These are phyloP conservation scores for Micromys minutus DNA, from an alignment of 2,113 vertebrate genomes.

Conservation along the genomic window DNA sequence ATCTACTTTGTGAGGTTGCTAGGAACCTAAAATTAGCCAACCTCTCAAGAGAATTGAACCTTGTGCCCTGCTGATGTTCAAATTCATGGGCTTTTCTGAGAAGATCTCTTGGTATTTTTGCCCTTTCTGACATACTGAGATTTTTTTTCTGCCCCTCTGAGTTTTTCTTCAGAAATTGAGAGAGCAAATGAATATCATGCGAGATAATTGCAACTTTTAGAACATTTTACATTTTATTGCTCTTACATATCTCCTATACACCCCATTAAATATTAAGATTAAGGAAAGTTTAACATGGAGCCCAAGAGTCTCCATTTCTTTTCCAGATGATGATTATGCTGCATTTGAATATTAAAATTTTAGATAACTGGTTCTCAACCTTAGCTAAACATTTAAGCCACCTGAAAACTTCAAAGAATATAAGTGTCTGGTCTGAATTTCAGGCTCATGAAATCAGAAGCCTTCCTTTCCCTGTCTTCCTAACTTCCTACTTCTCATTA, in stretches of 20 bases:
- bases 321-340: not conserved
- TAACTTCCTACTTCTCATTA: not conserved
- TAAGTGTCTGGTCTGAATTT: not conserved
- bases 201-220: not conserved
- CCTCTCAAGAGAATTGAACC: not conserved
- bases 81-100: not conserved
- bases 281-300: not conserved
- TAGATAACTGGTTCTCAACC: not conserved
- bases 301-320: slow-evolving; percentile 11
- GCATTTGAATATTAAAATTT: not conserved
- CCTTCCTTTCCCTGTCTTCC: not conserved
- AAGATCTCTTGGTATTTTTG: not conserved
- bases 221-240: not conserved
- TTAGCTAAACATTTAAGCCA: not conserved
- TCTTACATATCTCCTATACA: not conserved
- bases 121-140: not conserved
- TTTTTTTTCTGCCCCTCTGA: not conserved
- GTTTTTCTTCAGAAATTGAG: not conserved
- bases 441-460: not conserved
- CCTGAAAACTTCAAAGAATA: not conserved
- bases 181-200: not conserved
- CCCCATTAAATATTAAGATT: not conserved
- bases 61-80: not conserved
- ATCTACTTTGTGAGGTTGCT: not conserved
- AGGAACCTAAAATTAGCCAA: not conserved